Evolutionary conservation across 2,888 invertebrate genomes (phyloP).

Genomic region (Netelia melanura): DNA sequence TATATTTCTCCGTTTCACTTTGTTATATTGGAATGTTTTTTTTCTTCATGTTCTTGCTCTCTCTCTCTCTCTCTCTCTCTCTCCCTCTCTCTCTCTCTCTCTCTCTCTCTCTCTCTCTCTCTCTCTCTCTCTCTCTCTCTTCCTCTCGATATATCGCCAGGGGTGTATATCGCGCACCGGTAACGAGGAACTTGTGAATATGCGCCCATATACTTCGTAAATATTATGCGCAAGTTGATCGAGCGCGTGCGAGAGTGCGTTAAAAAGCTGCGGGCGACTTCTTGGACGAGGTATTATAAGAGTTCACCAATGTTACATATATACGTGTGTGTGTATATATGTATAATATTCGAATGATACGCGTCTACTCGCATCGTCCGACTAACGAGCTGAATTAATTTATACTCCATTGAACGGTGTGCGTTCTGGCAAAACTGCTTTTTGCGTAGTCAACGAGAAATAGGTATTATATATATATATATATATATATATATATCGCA

Average conservation of each 20-base stretch:
- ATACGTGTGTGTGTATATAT: conserved; percentile 21
- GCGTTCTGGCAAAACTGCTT: conserved; percentile 44
- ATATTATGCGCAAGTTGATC: conserved; percentile 45
- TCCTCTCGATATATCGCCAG: conserved; percentile 27
- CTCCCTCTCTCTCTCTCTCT: too few relatives aligned
- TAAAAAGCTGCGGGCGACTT: conserved; percentile 61
- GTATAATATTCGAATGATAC: conserved; percentile 38
- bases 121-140: too few relatives aligned
- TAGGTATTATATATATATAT: background rate
- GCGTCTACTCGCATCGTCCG: conserved; percentile 49
- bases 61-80: too few relatives aligned
- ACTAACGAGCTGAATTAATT: conserved; percentile 71
- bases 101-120: too few relatives aligned
- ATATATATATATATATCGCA: background rate
- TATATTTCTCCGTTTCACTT: conserved; percentile 48
- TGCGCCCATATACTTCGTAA: conserved; percentile 35
- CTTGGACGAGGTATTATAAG: conserved; percentile 53
- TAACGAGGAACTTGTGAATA: conserved; percentile 51
- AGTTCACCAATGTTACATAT: conserved; percentile 36
- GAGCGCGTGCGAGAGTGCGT: conserved; percentile 65
- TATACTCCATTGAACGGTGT: conserved; percentile 56
- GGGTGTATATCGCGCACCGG: conserved; percentile 53
- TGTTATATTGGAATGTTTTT: conserved; percentile 19
- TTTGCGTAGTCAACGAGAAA: conserved; percentile 40
- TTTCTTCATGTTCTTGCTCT: background rate